A percentile compares a stretch with the other conserved stretches of the same genome.
These are phyloP conservation scores for Centropus bengalensis DNA, from an alignment of 2,113 vertebrate species.

Conservation along the genomic window DNA sequence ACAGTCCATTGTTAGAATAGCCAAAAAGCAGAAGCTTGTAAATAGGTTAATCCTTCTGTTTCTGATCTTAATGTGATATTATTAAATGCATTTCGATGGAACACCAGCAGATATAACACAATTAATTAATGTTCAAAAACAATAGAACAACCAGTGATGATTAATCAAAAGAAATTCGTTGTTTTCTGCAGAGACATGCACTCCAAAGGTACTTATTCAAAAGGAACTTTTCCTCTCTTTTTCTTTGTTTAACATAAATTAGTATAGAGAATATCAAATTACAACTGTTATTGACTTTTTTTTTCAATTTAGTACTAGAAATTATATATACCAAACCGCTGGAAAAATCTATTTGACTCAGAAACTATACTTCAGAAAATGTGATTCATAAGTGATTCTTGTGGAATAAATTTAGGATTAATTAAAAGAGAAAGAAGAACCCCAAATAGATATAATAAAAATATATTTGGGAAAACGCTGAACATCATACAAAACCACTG, in stretches of 20 bases:
- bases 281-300: neutral
- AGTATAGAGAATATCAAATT: neutral
- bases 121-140: neutral
- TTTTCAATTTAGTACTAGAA: neutral
- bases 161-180: neutral
- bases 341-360: constrained; percentile 14
- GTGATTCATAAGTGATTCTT: neutral
- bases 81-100: neutral
- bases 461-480: constrained; percentile 5
- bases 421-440: neutral
- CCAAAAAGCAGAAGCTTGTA: neutral
- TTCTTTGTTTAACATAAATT: neutral
- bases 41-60: neutral
- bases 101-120: neutral
- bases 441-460: neutral
- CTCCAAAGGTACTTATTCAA: neutral
- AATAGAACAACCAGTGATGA: neutral
- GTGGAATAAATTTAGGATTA: constrained; percentile 20
- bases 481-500: constrained; percentile 27
- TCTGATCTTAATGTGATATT: neutral
- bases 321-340: neutral
- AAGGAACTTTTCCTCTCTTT: neutral
- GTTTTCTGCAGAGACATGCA: neutral
- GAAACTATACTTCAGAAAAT: neutral
- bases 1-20: neutral